Evolutionary conservation across 2,113 vertebrate species (phyloP).

Genomic region (Myotis davidii): DNA sequence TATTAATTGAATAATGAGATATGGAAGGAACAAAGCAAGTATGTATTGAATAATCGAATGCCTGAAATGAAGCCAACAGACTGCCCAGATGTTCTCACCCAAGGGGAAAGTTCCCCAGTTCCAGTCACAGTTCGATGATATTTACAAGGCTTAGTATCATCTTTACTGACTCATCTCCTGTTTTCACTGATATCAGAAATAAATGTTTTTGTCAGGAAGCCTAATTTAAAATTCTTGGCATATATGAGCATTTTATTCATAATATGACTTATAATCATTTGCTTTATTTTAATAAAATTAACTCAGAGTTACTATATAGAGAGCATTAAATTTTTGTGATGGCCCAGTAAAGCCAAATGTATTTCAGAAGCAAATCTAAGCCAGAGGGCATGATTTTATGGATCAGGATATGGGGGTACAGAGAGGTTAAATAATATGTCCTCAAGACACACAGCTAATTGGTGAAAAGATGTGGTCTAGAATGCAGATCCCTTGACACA

Average conservation of each 20-base stretch:
- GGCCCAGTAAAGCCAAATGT: slow-evolving; percentile 14
- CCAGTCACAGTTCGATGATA: slow-evolving; percentile 74
- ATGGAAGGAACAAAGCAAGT: slow-evolving; percentile 48
- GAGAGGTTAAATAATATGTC: slow-evolving; percentile 19
- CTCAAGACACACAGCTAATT: slow-evolving; percentile 31
- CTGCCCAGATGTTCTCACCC: slow-evolving; percentile 72
- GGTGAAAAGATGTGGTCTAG: background rate
- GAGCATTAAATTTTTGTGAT: background rate
- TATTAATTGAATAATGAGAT: slow-evolving; percentile 50
- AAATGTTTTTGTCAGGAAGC: slow-evolving; percentile 73
- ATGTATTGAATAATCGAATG: background rate
- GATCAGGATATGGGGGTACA: background rate
- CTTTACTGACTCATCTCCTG: slow-evolving; percentile 70
- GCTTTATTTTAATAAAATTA: slow-evolving; percentile 59
- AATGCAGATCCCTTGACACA: background rate
- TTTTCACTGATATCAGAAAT: slow-evolving; percentile 70
- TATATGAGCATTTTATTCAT: slow-evolving; percentile 54
- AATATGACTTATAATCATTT: slow-evolving; percentile 62
- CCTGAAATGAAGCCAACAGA: slow-evolving; percentile 37
- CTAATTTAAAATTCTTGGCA: slow-evolving; percentile 72
- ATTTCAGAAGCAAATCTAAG: slow-evolving; percentile 54
- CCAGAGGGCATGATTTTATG: slow-evolving; percentile 10
- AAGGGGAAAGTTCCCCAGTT: slow-evolving; percentile 45
- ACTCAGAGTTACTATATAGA: slow-evolving; percentile 18
- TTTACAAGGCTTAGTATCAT: slow-evolving; percentile 73